phyloP scores from a whole-genome alignment of 2,113 vertebrate genomes.

The Pogonocichla stellata region DNA sequence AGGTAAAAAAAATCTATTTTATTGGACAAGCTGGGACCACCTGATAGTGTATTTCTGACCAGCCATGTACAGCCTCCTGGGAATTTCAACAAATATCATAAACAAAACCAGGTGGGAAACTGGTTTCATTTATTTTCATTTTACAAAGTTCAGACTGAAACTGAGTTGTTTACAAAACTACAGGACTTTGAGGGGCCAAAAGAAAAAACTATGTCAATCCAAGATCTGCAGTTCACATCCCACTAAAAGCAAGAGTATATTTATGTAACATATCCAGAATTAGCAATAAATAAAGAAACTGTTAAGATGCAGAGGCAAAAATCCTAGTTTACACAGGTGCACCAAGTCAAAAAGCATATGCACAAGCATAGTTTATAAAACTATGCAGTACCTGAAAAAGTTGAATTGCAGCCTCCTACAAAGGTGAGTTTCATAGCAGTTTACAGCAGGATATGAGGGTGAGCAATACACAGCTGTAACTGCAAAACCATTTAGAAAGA shows the following conservation, averaged over 20 bases:
- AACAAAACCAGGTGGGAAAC: slow-evolving; percentile 56
- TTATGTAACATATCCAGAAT: slow-evolving; percentile 20
- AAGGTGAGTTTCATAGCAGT: neutral
- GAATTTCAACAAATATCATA: slow-evolving; percentile 38
- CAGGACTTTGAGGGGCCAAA: slow-evolving; percentile 12
- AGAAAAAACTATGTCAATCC: slow-evolving; percentile 22
- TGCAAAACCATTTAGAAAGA: neutral
- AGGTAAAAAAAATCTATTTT: neutral
- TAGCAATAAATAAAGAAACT: slow-evolving; percentile 51
- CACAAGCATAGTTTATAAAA: neutral
- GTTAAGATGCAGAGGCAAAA: slow-evolving; percentile 36
- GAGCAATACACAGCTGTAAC: neutral
- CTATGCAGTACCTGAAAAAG: neutral
- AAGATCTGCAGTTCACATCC: slow-evolving; percentile 15
- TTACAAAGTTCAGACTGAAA: slow-evolving; percentile 28
- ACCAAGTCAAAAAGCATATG: neutral
- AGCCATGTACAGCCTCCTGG: neutral
- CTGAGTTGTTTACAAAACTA: slow-evolving; percentile 50
- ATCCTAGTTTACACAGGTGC: slow-evolving; percentile 51
- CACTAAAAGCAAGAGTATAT: slow-evolving; percentile 29
- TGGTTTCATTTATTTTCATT: slow-evolving; percentile 56
- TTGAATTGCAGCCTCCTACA: neutral
- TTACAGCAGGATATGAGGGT: neutral
- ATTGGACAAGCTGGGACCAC: neutral
- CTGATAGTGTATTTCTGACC: neutral